Evolutionary conservation across 2,888 invertebrate species (phyloP).

Genomic region (Dryobota labecula): DNA sequence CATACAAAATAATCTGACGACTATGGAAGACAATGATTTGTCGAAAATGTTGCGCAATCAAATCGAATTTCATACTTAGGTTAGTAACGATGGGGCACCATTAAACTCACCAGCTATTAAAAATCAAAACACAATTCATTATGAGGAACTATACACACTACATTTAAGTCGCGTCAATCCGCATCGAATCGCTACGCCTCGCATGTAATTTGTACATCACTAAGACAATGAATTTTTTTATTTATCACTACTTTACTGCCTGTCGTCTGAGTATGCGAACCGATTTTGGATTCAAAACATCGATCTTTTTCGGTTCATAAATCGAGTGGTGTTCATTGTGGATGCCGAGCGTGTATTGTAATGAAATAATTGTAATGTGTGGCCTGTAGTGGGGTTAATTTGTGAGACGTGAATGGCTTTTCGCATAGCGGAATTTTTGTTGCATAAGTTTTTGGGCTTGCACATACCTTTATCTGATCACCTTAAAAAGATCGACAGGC

Average conservation of each 20-base stretch:
- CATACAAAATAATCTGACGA: neutral
- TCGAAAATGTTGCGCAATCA: neutral
- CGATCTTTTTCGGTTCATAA: conserved; percentile 61
- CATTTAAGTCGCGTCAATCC: conserved; percentile 8
- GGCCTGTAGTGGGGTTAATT: conserved; percentile 52
- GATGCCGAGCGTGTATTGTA: conserved; percentile 48
- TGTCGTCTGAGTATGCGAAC: conserved; percentile 58
- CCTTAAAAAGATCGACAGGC: neutral
- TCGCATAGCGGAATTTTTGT: conserved; percentile 5
- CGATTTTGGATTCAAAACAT: conserved; percentile 64
- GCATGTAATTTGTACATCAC: conserved; percentile 38
- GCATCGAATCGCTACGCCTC: conserved; percentile 31
- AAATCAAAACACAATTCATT: conserved; percentile 31
- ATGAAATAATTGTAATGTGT: conserved; percentile 64
- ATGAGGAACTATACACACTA: conserved; percentile 2
- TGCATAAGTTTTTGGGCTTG: neutral
- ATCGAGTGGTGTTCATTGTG: conserved; percentile 51
- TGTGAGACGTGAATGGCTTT: conserved; percentile 56
- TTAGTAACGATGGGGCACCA: neutral
- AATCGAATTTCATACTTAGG: neutral
- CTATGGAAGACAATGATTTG: conserved; percentile 6
- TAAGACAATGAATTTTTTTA: conserved; percentile 54
- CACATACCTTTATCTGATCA: neutral
- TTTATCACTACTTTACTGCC: conserved; percentile 44
- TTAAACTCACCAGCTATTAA: conserved; percentile 5